phyloP scores from a whole-genome alignment of 2,113 vertebrate genomes.

The Triplophysa dalaica region DNA sequence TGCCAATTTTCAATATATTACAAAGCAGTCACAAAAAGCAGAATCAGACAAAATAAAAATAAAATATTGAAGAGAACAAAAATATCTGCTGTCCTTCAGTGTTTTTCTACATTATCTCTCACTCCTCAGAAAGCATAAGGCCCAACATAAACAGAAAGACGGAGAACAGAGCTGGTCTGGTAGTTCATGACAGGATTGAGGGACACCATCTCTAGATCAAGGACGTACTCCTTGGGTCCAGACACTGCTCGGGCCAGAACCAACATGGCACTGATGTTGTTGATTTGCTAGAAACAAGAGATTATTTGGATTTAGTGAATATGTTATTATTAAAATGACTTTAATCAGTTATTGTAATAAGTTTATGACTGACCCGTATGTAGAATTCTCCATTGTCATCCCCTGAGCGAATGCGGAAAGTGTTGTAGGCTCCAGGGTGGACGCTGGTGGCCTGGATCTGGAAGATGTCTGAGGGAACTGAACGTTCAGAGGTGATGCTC shows the following conservation, averaged over 20 bases:
- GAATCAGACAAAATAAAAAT: not conserved
- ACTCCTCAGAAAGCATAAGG: slow-evolving; percentile 78
- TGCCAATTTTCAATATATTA: slow-evolving; percentile 19
- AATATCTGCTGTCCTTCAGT: not conserved
- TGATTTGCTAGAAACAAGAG: slow-evolving; percentile 81
- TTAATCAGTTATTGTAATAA: no score
- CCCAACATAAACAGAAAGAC: slow-evolving; percentile 85
- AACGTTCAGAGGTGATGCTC: slow-evolving; percentile 88
- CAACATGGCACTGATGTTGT: slow-evolving; percentile 90
- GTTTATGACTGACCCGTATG: slow-evolving; percentile 79
- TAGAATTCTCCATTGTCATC: slow-evolving; percentile 86
- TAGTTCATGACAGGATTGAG: slow-evolving; percentile 84
- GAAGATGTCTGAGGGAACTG: slow-evolving; percentile 87
- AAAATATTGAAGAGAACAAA: not conserved
- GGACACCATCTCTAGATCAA: slow-evolving; percentile 92
- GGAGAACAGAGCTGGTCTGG: slow-evolving; percentile 85
- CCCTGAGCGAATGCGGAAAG: slow-evolving; percentile 87
- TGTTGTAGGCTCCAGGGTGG: slow-evolving; percentile 86
- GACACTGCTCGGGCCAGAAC: slow-evolving; percentile 83
- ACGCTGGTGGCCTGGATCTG: slow-evolving; percentile 90
- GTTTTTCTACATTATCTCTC: slow-evolving; percentile 6
- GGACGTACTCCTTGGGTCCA: slow-evolving; percentile 83
- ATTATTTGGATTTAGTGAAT: not conserved
- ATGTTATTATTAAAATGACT: not conserved
- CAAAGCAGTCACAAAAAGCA: not conserved